Evolutionary conservation across 2,113 vertebrate species (phyloP).

Genomic region (Mormyrus lacerda): DNA sequence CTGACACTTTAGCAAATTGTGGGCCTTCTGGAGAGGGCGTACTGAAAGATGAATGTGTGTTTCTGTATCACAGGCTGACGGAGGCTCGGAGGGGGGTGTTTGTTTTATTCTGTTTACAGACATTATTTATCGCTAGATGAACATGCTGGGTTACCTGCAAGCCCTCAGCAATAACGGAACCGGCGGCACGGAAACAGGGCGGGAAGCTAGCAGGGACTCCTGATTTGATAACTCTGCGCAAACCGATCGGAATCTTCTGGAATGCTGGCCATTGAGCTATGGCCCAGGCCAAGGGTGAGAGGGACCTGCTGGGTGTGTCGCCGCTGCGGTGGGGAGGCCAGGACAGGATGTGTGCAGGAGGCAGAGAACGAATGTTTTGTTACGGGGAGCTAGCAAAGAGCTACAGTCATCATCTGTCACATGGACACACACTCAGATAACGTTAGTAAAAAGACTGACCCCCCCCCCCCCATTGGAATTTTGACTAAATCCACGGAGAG

Average conservation of each 20-base stretch:
- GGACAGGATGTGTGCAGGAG: neutral
- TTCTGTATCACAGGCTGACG: neutral
- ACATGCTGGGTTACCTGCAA: neutral
- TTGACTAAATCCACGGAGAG: neutral
- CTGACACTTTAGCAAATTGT: conserved; percentile 13
- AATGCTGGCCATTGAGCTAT: neutral
- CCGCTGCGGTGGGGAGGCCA: neutral
- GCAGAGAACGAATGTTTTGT: neutral
- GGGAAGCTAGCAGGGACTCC: neutral
- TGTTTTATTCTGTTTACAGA: neutral
- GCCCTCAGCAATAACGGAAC: neutral
- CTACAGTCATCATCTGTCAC: neutral
- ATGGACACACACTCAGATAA: neutral
- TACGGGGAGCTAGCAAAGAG: neutral
- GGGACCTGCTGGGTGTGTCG: neutral
- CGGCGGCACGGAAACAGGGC: neutral
- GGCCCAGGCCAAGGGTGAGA: neutral
- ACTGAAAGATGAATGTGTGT: neutral
- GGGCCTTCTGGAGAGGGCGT: neutral
- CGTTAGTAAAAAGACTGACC: neutral
- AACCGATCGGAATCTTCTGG: neutral
- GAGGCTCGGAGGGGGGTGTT: neutral
- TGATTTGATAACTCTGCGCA: neutral
- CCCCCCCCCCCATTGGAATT: neutral
- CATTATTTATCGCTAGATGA: neutral